Base-by-base conservation (phyloP, 2,797 vertebrate genomes). In the Kryptopterus vitreolus region DNA sequence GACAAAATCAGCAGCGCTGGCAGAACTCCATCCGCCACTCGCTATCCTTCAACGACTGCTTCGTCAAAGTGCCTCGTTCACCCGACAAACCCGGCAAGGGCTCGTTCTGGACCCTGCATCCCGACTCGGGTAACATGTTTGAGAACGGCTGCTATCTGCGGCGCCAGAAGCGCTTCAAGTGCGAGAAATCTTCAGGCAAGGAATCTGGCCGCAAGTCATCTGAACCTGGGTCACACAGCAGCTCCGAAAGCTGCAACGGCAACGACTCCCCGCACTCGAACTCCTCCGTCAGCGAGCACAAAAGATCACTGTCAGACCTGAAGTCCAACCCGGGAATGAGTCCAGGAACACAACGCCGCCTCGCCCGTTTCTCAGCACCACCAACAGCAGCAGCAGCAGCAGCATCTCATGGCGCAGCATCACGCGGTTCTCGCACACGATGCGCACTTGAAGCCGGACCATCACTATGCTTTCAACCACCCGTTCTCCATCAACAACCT, bases 401-500 rank as follows among this genome's bases (percentile, higher is more conserved):
- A 97, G 89, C 95, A 98, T 87, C 93, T 98, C 79, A 91, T 96
- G 87, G 90, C 94, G 0, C 96, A 96, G 11, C 96, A 97, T 0
- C 96, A 98, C 65, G 93, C 96, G 0, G 96, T 96, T 38, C 92
- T 98, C 13, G 93, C 95, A 59, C 98, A 98, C 1, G 97, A 98
- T 0, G 95, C 94, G 62, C 97, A 99, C 91, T 95, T 99, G 76
- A 98, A 99, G 90, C 95, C 97, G 0, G 97, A 99, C 89, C 98
- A 98, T 90, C 97, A 99, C 93, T 99, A 98, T 87, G 96, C 97
- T 82, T 99, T 99, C 92, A 98, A 99, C 89, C 98, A 99, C 89
- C 98, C 98, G 0, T 99, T 99, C 94, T 99, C 97, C 89, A 99
- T 98, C 89, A 98, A 97, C 82, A 99, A 99, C 91, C 94, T 99